A percentile compares a stretch with the other conserved stretches of the same genome.
These are phyloP conservation scores for Bucorvus abyssinicus DNA, from an alignment of 2,797 vertebrate species.

Conservation along the genomic window DNA sequence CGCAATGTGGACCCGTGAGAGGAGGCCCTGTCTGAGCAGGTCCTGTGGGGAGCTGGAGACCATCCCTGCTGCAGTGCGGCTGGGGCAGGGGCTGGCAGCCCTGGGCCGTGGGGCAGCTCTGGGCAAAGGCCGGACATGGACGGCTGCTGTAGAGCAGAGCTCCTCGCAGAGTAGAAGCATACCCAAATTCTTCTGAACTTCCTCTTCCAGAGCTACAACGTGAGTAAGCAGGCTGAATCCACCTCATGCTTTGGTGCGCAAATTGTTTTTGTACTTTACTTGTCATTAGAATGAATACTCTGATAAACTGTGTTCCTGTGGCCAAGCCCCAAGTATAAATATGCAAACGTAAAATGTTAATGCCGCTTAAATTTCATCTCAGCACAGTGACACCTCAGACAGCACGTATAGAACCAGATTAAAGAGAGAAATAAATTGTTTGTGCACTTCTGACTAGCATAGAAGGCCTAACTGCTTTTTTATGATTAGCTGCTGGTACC, in stretches of 20 bases:
- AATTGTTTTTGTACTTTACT: neutral
- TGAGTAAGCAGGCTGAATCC: neutral
- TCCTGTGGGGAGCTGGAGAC: neutral
- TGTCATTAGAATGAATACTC: neutral
- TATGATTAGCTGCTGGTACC: neutral
- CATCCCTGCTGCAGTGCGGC: rapidly evolving
- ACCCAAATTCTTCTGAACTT: neutral
- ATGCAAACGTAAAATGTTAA: neutral
- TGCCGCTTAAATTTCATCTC: neutral
- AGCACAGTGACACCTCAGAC: neutral
- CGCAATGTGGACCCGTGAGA: neutral
- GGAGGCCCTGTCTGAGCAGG: no score
- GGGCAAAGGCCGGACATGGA: rapidly evolving
- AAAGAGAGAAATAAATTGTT: neutral
- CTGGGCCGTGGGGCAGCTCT: neutral
- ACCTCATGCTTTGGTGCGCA: neutral
- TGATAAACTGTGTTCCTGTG: neutral
- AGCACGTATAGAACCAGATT: neutral
- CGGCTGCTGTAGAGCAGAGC: neutral
- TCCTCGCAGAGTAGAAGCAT: neutral
- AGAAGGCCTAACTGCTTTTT: neutral
- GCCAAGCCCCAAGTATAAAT: neutral
- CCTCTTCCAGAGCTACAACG: rapidly evolving
- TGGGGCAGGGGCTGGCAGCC: neutral
- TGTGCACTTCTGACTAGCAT: neutral